phyloP scores from a whole-genome alignment of 23 tunicate species.

The Diplosoma virens region DNA sequence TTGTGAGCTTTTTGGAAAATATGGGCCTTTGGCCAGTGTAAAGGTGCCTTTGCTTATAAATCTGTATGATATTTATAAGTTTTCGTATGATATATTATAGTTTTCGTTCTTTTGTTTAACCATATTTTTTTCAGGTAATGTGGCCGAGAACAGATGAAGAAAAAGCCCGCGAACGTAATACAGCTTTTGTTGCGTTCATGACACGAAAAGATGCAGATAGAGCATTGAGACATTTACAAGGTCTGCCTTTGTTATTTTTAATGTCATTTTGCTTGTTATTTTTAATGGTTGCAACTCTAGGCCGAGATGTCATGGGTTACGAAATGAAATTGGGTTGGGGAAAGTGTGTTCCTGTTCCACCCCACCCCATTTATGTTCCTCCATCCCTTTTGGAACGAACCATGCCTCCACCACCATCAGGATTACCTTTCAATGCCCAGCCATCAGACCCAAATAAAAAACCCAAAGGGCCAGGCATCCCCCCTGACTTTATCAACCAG shows the following conservation, averaged over 20 bases:
- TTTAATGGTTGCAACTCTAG: constrained; percentile 6
- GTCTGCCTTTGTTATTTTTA: constrained; percentile 8
- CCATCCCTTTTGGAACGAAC: constrained; percentile 75
- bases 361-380: constrained; percentile 93
- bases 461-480: constrained; percentile 62
- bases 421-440: constrained; percentile 90
- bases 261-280: not conserved
- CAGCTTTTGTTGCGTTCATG: constrained; percentile 98
- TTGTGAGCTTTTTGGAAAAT: constrained; percentile 90
- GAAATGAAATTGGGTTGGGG: constrained; percentile 99
- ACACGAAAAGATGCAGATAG: constrained; percentile 92
- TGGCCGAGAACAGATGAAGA: constrained; percentile 98
- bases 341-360: constrained; percentile 86
- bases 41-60: constrained; percentile 41
- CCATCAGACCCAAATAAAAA: constrained; percentile 68
- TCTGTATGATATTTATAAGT: not conserved
- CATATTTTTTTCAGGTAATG: constrained; percentile 58
- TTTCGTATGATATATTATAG: not conserved
- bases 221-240: constrained; percentile 87
- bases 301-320: constrained; percentile 58
- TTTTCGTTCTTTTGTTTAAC: not conserved
- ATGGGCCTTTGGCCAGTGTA: constrained; percentile 98
- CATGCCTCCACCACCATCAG: constrained; percentile 94
- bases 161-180: constrained; percentile 75
- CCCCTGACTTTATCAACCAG: constrained; percentile 72